A percentile compares a stretch with the other conserved stretches of the same genome.
phyloP scores from a whole-genome alignment of 1,140 invertebrate species.

The Camponotus floridanus region DNA sequence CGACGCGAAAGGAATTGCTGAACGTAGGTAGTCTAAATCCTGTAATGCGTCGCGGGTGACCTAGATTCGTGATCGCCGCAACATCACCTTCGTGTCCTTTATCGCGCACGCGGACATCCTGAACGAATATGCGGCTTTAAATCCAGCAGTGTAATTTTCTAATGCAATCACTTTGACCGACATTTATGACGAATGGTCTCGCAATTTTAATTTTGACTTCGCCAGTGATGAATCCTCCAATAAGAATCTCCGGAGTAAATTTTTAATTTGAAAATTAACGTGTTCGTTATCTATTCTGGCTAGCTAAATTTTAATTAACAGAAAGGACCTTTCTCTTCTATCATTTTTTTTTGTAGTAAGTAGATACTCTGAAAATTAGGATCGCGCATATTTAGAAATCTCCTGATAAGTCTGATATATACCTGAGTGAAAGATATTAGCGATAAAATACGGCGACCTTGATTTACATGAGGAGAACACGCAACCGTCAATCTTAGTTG shows the following conservation, averaged over 20 bases:
- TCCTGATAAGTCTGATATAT: too few relatives aligned
- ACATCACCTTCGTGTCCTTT: constrained; percentile 52
- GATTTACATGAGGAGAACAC: constrained; percentile 32
- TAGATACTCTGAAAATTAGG: background rate
- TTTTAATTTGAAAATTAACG: background rate
- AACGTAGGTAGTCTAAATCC: background rate
- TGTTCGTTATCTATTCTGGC: background rate
- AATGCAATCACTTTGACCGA: constrained; percentile 8
- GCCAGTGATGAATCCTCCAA: background rate
- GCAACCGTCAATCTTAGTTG: constrained; percentile 30
- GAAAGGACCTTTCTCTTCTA: background rate
- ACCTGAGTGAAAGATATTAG: background rate
- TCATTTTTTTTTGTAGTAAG: background rate
- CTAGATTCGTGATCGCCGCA: constrained; percentile 61
- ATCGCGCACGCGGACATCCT: constrained; percentile 6
- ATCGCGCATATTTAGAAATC: background rate
- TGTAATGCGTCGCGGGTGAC: constrained; percentile 63
- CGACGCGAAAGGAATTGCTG: constrained; percentile 6
- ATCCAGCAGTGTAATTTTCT: background rate
- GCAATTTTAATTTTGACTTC: background rate
- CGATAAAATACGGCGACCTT: constrained; percentile 38
- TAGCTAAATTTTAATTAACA: background rate
- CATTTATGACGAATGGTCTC: background rate
- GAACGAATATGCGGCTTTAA: constrained; percentile 6
- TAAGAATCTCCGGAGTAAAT: background rate